Evolutionary conservation across 2,888 invertebrate genomes (phyloP).

Genomic region (Lasioglossum figueresi): DNA sequence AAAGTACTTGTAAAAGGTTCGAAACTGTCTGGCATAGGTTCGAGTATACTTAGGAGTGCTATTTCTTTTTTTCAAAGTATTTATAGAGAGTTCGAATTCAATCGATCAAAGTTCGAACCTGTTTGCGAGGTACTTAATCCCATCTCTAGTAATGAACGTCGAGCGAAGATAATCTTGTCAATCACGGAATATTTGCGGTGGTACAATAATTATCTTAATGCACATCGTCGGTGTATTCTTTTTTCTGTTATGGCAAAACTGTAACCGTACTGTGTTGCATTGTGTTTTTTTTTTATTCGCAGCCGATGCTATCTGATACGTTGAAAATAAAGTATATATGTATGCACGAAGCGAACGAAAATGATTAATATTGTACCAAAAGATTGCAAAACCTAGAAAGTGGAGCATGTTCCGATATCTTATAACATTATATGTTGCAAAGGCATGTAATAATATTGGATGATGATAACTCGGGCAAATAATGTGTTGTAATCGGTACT

Average conservation of each 20-base stretch:
- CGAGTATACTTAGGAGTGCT: too few relatives aligned
- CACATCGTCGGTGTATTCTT: neutral
- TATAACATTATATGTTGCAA: neutral
- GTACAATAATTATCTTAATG: neutral
- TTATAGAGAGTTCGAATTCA: too few relatives aligned
- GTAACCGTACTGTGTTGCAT: neutral
- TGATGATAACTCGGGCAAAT: neutral
- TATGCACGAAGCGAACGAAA: neutral
- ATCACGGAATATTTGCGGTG: neutral
- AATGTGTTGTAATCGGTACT: neutral
- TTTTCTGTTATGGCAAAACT: neutral
- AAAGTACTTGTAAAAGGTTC: too few relatives aligned
- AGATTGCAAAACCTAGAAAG: conserved; percentile 2
- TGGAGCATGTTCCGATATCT: neutral
- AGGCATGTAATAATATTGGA: neutral
- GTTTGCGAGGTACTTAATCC: too few relatives aligned
- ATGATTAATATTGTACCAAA: neutral
- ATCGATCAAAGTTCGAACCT: too few relatives aligned
- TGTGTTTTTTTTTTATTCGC: neutral
- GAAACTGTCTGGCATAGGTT: too few relatives aligned
- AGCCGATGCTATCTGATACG: neutral
- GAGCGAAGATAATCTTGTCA: neutral
- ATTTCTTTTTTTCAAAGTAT: too few relatives aligned
- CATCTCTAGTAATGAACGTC: neutral
- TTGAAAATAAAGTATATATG: neutral